A percentile compares a stretch with the other conserved stretches of the same genome.
phyloP scores from a whole-genome alignment of 2,888 invertebrate species.

The Agriopis marginaria region DNA sequence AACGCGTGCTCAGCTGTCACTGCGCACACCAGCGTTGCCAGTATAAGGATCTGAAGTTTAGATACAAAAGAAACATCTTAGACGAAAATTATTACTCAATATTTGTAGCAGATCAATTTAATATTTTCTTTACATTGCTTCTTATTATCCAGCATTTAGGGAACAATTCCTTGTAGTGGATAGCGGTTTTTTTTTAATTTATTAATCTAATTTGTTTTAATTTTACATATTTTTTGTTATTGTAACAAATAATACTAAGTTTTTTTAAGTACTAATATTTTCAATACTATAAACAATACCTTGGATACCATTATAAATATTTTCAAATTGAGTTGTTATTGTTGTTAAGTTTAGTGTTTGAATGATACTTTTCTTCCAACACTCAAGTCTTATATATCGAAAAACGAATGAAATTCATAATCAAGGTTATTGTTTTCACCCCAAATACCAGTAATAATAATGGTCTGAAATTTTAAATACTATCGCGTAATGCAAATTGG shows the following conservation, averaged over 20 bases:
- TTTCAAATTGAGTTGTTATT: conserved; percentile 23
- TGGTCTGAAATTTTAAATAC: conserved; percentile 22
- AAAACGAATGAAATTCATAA: conserved; percentile 42
- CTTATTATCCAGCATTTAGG: too few species aligned
- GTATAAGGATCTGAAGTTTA: conserved; percentile 16
- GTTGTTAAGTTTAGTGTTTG: conserved; percentile 33
- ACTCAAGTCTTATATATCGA: conserved; percentile 50
- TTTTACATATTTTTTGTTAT: too few species aligned
- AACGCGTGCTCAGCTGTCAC: conserved; percentile 48
- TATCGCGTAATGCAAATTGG: conserved; percentile 22
- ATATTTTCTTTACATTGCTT: too few species aligned
- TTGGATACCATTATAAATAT: conserved; percentile 46
- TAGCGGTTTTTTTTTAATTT: too few species aligned
- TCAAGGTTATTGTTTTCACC: conserved; percentile 48
- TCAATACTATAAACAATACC: conserved; percentile 37
- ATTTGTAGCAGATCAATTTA: too few species aligned
- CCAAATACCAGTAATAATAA: conserved; percentile 25
- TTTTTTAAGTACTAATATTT: conserved; percentile 4
- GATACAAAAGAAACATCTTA: neutral
- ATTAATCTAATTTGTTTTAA: too few species aligned
- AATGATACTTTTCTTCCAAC: conserved; percentile 49
- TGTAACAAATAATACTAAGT: too few species aligned
- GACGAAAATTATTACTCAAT: neutral
- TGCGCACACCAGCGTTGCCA: conserved; percentile 41
- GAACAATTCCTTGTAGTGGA: too few species aligned